phyloP scores from a whole-genome alignment of 2,888 invertebrate species.

The Chamaedrilus cognettii region DNA sequence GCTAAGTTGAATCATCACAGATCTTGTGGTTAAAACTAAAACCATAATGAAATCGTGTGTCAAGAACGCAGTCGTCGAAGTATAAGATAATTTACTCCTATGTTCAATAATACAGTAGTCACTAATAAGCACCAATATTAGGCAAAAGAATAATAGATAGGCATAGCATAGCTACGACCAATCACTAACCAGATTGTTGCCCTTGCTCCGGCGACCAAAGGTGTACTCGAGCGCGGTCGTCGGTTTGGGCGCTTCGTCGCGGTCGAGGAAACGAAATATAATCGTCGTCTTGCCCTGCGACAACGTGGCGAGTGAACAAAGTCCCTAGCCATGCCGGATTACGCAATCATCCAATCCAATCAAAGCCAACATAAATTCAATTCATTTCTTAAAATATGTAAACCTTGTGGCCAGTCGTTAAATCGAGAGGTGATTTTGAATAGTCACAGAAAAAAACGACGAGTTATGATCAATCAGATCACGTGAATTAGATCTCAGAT shows the following conservation, averaged over 20 bases:
- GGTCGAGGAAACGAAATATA: conserved; percentile 75
- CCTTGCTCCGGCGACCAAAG: conserved; percentile 69
- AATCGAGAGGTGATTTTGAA: too few relatives aligned
- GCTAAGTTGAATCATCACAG: too few relatives aligned
- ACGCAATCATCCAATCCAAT: not conserved
- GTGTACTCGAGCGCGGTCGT: conserved; percentile 86
- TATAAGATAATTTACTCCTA: too few relatives aligned
- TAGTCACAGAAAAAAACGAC: too few relatives aligned
- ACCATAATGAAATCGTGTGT: too few relatives aligned
- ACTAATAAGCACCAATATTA: too few relatives aligned
- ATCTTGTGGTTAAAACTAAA: too few relatives aligned
- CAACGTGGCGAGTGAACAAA: conserved; percentile 3
- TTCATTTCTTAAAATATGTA: not conserved
- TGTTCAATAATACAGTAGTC: too few relatives aligned
- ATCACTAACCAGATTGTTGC: conserved; percentile 61
- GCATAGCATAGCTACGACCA: not conserved
- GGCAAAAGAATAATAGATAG: not conserved
- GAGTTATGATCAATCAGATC: too few relatives aligned
- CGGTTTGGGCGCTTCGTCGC: conserved; percentile 71
- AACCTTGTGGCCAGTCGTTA: too few relatives aligned
- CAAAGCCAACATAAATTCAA: not conserved
- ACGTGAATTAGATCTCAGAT: too few relatives aligned
- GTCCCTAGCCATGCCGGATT: not conserved
- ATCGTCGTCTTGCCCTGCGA: conserved; percentile 75
- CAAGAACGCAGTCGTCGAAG: too few relatives aligned